phyloP scores from a whole-genome alignment of 2,797 vertebrate genomes.

The Neopelma chrysocephalum region DNA sequence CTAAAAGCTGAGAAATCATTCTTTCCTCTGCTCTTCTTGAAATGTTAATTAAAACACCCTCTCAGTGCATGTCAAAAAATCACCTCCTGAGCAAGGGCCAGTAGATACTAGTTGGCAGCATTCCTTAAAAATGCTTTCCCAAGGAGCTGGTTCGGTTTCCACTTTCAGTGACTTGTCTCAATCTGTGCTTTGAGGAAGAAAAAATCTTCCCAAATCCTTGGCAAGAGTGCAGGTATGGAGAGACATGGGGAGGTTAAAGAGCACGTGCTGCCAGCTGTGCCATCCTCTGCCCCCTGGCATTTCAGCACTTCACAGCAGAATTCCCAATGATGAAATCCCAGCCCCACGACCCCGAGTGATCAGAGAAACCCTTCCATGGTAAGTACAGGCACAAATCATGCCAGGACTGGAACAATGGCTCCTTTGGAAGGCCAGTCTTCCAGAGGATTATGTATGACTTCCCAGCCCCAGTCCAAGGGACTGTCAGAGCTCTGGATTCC shows the following conservation, averaged over 20 bases:
- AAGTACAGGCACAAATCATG: not conserved
- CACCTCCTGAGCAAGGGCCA: conserved; percentile 23
- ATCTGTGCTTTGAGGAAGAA: not conserved
- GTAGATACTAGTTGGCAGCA: conserved; percentile 60
- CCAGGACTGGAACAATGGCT: conserved; percentile 43
- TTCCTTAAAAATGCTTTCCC: conserved; percentile 33
- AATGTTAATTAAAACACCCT: conserved; percentile 50
- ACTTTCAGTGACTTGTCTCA: not conserved
- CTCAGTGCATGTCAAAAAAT: not conserved
- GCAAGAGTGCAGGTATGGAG: not conserved
- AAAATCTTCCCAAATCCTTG: not conserved
- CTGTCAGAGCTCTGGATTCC: conserved; percentile 18
- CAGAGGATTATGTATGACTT: conserved; percentile 39
- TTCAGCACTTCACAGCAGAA: not conserved
- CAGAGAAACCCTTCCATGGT: not conserved
- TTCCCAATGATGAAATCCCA: not conserved
- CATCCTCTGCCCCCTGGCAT: too few species aligned
- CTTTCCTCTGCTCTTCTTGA: not conserved
- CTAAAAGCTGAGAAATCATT: conserved; percentile 4
- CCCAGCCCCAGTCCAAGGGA: conserved; percentile 38
- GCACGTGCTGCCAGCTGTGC: not conserved
- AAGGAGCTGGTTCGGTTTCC: not conserved
- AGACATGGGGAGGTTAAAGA: not conserved
- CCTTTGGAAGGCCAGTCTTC: not conserved
- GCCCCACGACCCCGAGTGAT: not conserved